Base-by-base conservation (phyloP, 2,113 vertebrate species). In the Nothobranchius kuhntae region DNA sequence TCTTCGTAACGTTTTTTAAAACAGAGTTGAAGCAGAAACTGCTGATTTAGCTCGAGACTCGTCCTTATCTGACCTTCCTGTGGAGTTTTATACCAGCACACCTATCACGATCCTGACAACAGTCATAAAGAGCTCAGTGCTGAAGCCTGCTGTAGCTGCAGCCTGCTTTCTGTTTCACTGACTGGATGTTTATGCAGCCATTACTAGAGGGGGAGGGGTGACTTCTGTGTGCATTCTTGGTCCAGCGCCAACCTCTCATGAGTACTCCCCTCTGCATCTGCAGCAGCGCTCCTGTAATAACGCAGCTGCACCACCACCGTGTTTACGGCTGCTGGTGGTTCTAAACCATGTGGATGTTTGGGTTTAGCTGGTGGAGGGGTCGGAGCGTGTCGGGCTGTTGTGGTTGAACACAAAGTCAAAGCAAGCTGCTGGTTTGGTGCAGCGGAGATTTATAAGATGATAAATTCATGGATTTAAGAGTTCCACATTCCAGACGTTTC, bases 141-240 rank as follows among this genome's bases (percentile, higher is more conserved):
- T 36, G 13, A 13, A 6, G 10, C 11, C 7, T 26, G 5, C 12
- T 13, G 24, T 21, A 35, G 14, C 21, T n/a, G 50, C 14, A 11
- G 48, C 14, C 56, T 17, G 50, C 57, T 15, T 30, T 60, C 15
- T 60, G 30, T 45, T 64, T 60, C 63, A 30, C 46, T 75, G 62
- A 9, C 61, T 80, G 76, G 62, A 76, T 85, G 78, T 87, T 90
- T 86, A 78, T 80, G 68, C 75, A 86, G 75, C 68, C 63, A 83
- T 89, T 76, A 81, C 78, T 47, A 53, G 81, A 71, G 4, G 80
- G 82, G 38, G 38, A 9, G 38, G 38, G 38, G 38, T 80, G 86
- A 85, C 85, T 85, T 80, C 83, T 83, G 72, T 81, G 71, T 86
- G 86, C 88, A 87, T 92, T 91, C 84, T 86, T 90, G 89, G 72